Conservation (phyloP, 1,140 invertebrate genomes). For the Holotrichia oblita region DNA sequence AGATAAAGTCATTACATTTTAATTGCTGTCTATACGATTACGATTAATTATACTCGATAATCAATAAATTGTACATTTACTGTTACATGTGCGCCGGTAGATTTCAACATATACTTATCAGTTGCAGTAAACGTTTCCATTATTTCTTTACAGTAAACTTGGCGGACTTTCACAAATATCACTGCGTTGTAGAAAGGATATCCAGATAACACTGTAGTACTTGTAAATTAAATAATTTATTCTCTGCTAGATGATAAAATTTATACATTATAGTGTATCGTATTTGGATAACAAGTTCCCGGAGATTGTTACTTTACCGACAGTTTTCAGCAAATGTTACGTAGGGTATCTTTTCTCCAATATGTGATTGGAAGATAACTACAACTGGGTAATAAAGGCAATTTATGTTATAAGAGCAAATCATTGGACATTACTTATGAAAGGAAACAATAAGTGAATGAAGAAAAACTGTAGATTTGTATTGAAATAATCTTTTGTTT, state of each 20-base stretch:
- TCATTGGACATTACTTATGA: neutral
- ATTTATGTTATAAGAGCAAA: neutral
- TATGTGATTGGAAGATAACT: too few species aligned
- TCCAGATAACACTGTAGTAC: neutral
- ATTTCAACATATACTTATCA: conserved; percentile 28
- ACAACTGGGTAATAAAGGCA: too few species aligned
- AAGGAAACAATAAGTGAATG: too few species aligned
- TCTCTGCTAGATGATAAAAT: neutral
- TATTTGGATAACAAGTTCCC: neutral
- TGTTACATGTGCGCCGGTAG: neutral
- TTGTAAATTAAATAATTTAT: neutral
- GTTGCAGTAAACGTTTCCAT: conserved; percentile 16
- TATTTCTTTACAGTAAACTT: neutral
- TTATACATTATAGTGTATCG: neutral
- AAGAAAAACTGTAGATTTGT: too few species aligned
- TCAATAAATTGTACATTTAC: conserved; percentile 38
- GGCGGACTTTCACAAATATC: neutral
- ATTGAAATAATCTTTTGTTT: too few species aligned
- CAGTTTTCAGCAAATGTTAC: neutral
- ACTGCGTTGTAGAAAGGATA: too few species aligned
- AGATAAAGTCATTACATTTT: conserved; percentile 37
- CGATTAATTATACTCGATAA: conserved; percentile 25
- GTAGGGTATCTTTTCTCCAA: neutral
- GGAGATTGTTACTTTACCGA: neutral
- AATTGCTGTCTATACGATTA: conserved; percentile 38